Base-by-base conservation (phyloP, 2,888 invertebrate genomes). In the Mylabris sibirica region DNA sequence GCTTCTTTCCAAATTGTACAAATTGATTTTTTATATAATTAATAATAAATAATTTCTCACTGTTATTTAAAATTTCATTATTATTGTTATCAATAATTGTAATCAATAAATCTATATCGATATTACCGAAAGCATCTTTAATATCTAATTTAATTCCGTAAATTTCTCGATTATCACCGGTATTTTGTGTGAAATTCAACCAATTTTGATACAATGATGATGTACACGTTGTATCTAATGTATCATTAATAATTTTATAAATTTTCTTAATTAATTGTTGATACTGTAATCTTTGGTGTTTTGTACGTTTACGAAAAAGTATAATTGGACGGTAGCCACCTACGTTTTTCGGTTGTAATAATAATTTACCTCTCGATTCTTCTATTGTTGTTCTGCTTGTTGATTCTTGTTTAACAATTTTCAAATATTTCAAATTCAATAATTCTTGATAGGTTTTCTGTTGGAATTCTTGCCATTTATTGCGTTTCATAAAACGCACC, bases 111-210 rank as follows among this genome's bases (percentile, higher is more conserved):
- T 63, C 26, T 38, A 76, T 68, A 59, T 75, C 59, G 6, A 77
- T 69, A 63, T 72, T 75, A 44, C 78, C 78, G 64, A 72, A 78
- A 26, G 76, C 77, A 64, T 78, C 78, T 70, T 72, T 72, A 2
- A 77, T 57, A 49, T 78, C 78, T 3, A 74, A 59, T 64, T 75
- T 77, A 20, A 76, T 63, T 3, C 75, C 76, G 60, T 70, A 74
- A 53, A 77, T 69, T 0, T 14, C 41, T 34, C 41, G 22, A 14
- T 61, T 12, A 12, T 69, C 63, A 17, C 59, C 30, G 20, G 49
- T 59, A 67, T 59, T 67, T 44, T 59, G 14, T 8, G 68, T 44
- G 60, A 70, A 76, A 6, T 72, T 41, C 57, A 62, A 64, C 78
- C 78, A 78, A 3, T 63, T 67, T 14, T 63, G 12, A 63, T 70